These are phyloP conservation scores for Spicauda simplicius DNA, from an alignment of 2,888 invertebrate genomes.

Conservation along the genomic window DNA sequence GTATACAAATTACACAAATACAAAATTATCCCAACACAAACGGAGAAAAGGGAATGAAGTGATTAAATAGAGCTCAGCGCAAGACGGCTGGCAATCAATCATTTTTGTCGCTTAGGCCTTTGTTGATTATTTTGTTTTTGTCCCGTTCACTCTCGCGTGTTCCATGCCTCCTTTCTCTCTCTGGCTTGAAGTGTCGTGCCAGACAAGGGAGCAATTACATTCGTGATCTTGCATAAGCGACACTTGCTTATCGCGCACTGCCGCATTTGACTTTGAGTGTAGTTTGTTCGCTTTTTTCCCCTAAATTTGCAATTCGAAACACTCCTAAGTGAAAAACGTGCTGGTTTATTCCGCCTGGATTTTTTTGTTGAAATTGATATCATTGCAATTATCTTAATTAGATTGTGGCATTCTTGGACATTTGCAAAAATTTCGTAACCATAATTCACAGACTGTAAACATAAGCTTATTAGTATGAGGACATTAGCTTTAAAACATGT, in stretches of 20 bases:
- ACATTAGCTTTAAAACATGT: too few relatives aligned
- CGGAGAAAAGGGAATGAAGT: constrained; percentile 86
- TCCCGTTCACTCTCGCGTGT: constrained; percentile 61
- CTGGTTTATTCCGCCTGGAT: constrained; percentile 47
- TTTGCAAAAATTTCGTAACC: too few relatives aligned
- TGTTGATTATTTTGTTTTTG: constrained; percentile 64
- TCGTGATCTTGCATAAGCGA: constrained; percentile 86
- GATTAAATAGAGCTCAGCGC: constrained; percentile 85
- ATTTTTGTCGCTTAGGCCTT: constrained; percentile 82
- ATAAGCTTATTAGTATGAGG: too few relatives aligned
- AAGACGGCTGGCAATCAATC: constrained; percentile 85
- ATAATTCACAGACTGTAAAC: too few relatives aligned
- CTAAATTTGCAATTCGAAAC: constrained; percentile 82
- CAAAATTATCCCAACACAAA: constrained; percentile 84
- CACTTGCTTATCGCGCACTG: constrained; percentile 82
- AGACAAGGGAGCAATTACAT: constrained; percentile 86
- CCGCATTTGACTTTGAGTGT: constrained; percentile 82
- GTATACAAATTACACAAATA: constrained; percentile 84
- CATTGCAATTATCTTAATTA: not conserved
- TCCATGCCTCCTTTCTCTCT: constrained; percentile 64
- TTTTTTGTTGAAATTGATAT: not conserved
- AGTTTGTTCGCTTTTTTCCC: constrained; percentile 77
- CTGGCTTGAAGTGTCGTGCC: constrained; percentile 82
- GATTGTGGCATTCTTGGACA: too few relatives aligned
- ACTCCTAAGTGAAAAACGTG: constrained; percentile 65